A percentile compares a stretch with the other conserved stretches of the same genome.
These are phyloP conservation scores for Parotocinclus haroldoi DNA, from an alignment of 2,797 vertebrate genomes.

Conservation along the genomic window DNA sequence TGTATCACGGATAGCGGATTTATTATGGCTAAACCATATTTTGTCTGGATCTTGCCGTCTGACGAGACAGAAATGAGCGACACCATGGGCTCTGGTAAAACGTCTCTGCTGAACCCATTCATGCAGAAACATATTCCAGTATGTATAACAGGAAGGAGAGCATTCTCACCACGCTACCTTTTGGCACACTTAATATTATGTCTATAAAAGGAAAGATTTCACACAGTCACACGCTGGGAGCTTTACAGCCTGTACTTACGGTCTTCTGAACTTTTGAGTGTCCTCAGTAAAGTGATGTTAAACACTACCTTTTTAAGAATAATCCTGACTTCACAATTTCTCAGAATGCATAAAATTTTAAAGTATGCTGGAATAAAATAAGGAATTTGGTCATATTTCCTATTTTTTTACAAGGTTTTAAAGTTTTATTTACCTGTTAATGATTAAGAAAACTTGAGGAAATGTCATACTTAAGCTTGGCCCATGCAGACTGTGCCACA, in stretches of 20 bases:
- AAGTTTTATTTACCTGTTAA: no score
- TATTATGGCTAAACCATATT: conserved; percentile 57
- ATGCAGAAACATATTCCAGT: conserved; percentile 59
- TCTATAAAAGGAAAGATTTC: neutral
- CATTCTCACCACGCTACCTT: conserved; percentile 55
- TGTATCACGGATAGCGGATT: conserved; percentile 1
- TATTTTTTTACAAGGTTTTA: no score
- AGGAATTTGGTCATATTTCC: no score
- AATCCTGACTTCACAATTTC: no score
- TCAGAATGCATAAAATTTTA: no score
- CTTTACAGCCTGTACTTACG: neutral
- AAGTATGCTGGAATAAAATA: no score
- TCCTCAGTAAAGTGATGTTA: no score
- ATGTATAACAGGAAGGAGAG: conserved; percentile 55
- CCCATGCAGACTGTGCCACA: no score
- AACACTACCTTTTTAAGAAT: no score
- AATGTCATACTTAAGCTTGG: no score
- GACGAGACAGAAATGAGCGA: neutral
- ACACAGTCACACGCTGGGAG: conserved; percentile 4
- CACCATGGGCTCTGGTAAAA: conserved; percentile 26
- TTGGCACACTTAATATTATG: neutral
- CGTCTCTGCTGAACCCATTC: conserved; percentile 61
- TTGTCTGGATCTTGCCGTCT: conserved; percentile 42
- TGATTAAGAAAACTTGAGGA: no score
- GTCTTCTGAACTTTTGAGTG: no score